Percentiles rank a stretch among this genome's conserved stretches.
Conservation (phyloP, 1,140 invertebrate genomes). For the Aphis craccivora region DNA sequence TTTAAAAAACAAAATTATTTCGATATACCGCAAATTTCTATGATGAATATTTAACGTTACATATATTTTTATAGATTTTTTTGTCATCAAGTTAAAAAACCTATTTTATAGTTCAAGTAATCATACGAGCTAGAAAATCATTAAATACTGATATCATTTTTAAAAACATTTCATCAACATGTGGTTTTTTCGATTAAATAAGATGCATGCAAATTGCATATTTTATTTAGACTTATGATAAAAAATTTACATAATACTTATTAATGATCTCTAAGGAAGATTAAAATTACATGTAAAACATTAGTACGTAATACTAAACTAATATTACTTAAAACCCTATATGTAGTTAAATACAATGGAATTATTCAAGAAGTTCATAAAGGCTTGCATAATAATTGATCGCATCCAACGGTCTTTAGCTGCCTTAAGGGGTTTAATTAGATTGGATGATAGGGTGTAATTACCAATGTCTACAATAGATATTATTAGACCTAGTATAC, state of each 20-base stretch:
- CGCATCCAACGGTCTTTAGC: not conserved
- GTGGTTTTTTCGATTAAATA: no score
- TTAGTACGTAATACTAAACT: not conserved
- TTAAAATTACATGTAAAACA: not conserved
- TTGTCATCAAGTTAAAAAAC: not conserved
- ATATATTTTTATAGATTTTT: not conserved
- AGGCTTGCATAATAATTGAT: not conserved
- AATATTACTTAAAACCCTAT: not conserved
- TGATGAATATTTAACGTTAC: not conserved
- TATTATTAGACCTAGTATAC: not conserved
- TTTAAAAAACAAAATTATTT: not conserved
- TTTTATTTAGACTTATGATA: not conserved
- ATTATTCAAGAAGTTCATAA: not conserved
- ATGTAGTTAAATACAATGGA: not conserved
- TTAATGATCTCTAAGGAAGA: not conserved
- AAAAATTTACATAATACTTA: not conserved
- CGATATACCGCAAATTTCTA: no score
- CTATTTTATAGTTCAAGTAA: not conserved
- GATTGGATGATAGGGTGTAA: not conserved
- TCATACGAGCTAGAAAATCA: not conserved
- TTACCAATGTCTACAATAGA: not conserved
- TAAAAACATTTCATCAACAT: not conserved
- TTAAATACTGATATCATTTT: not conserved
- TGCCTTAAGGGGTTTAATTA: not conserved
- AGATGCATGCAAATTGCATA: not conserved